Conservation (phyloP, 2,888 invertebrate genomes). For the Eupithecia abbreviata region DNA sequence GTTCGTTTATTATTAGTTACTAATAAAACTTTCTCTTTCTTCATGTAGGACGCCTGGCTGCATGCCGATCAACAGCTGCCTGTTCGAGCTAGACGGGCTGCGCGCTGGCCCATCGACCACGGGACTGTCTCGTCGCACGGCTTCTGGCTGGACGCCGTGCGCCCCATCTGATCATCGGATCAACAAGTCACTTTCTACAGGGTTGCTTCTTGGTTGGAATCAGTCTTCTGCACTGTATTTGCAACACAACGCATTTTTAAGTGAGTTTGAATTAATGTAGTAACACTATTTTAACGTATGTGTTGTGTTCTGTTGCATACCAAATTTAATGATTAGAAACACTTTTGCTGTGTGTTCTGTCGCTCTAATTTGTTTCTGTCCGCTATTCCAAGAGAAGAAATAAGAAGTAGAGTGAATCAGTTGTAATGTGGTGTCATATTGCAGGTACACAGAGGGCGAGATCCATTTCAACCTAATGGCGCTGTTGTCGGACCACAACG, state of each 20-base stretch:
- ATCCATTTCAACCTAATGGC: constrained; percentile 99
- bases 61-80: constrained; percentile 94
- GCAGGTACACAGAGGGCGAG: constrained; percentile 96
- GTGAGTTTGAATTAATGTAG: too few species aligned
- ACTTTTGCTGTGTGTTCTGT: too few species aligned
- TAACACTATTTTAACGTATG: too few species aligned
- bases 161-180: constrained; percentile 94
- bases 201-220: too few species aligned
- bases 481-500: constrained; percentile 94
- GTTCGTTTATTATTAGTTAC: background rate
- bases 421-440: constrained; percentile 43
- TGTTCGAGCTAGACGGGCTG: constrained; percentile 98
- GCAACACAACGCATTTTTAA: too few species aligned
- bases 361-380: background rate
- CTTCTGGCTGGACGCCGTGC: constrained; percentile 96
- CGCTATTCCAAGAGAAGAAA: background rate
- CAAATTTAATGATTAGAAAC: too few species aligned
- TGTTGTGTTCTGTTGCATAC: too few species aligned
- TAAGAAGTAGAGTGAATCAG: background rate
- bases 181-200: constrained; percentile 84
- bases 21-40: background rate
- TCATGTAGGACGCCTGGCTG: constrained; percentile 92
- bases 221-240: too few species aligned
- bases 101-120: constrained; percentile 96
- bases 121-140: constrained; percentile 90